Base-by-base conservation (phyloP, 2,888 invertebrate genomes). In the Cosmopolites sordidus region DNA sequence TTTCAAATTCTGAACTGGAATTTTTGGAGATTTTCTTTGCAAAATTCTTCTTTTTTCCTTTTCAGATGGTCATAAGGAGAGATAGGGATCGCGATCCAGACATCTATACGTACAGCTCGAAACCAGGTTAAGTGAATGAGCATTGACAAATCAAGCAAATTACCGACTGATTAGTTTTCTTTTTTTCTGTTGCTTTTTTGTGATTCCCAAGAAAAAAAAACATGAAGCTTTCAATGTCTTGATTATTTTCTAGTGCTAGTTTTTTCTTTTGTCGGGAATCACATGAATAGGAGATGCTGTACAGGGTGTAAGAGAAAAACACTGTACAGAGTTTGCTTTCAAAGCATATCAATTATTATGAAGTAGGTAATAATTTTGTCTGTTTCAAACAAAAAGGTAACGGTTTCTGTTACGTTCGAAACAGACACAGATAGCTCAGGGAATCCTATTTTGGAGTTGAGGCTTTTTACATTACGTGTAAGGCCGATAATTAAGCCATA, bases 111-210 rank as follows among this genome's bases (percentile, higher is more conserved):
- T 71, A 66, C 56, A 62, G 65, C 14, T 67, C 78, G 58, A 81
- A 81, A 76, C 79, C 81, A 68, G 82, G 82, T 81, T 82, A 81
- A 82, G 79, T 44, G 37, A 12, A 9, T 3, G 18, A 70, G 69
- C 68, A 64, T 63, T 65, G 69, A 71, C 68, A 68, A 70, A 65
- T 64, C 64, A 64, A 51, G 47, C 17, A 50, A 37, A 37, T 48
- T 33, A 8, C 8, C 8, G 22, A 22, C 22, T 22, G 22, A 22
- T 22, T 22, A 22, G 8, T 22, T 22, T 22, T 22, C 8, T 22
- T 22, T 22, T 22, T 3, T 5, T 22, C 3, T 22, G 22, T 3
- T 22, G 8, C 8, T 22, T 22, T 22, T 8, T 22, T 22, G n/a
- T n/a, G n/a, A n/a, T n/a, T n/a, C n/a, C n/a, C n/a, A n/a, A n/a